These are phyloP conservation scores for Colletes latitarsis DNA, from an alignment of 1,140 invertebrate genomes.

Conservation along the genomic window DNA sequence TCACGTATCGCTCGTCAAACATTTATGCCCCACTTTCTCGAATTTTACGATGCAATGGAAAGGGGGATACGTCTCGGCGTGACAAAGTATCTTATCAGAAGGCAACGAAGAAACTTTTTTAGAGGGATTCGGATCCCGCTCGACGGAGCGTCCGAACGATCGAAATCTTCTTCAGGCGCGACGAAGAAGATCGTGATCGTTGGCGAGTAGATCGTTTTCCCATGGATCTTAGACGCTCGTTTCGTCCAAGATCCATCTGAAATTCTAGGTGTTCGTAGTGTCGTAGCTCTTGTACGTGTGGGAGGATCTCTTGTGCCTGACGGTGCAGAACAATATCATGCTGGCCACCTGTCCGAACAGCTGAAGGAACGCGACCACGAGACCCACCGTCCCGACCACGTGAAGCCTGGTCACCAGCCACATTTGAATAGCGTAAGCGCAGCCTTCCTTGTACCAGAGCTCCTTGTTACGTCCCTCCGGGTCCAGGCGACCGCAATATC, in stretches of 20 bases:
- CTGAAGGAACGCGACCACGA: slow-evolving; percentile 86
- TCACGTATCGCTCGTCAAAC: slow-evolving; percentile 12
- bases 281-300: slow-evolving; percentile 87
- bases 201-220: background rate
- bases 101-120: background rate
- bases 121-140: background rate
- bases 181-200: slow-evolving; percentile 37
- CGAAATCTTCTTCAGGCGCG: slow-evolving; percentile 2
- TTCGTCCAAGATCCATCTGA: slow-evolving; percentile 79
- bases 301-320: slow-evolving; percentile 86
- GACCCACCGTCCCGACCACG: slow-evolving; percentile 86
- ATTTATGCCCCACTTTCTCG: background rate
- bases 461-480: slow-evolving; percentile 81
- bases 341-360: slow-evolving; percentile 89
- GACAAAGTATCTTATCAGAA: background rate
- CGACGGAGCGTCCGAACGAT: background rate
- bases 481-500: slow-evolving; percentile 76
- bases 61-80: background rate
- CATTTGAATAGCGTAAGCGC: slow-evolving; percentile 85
- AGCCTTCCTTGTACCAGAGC: slow-evolving; percentile 86
- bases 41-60: background rate
- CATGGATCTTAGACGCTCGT: slow-evolving; percentile 60
- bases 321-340: slow-evolving; percentile 89
- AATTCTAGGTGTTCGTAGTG: slow-evolving; percentile 81
- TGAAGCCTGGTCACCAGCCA: slow-evolving; percentile 87